Evolutionary conservation across 2,888 invertebrate species (phyloP), one percentile per base, ranked within the genome.

Genomic region (Gymnosoma rotundatum): DNA sequence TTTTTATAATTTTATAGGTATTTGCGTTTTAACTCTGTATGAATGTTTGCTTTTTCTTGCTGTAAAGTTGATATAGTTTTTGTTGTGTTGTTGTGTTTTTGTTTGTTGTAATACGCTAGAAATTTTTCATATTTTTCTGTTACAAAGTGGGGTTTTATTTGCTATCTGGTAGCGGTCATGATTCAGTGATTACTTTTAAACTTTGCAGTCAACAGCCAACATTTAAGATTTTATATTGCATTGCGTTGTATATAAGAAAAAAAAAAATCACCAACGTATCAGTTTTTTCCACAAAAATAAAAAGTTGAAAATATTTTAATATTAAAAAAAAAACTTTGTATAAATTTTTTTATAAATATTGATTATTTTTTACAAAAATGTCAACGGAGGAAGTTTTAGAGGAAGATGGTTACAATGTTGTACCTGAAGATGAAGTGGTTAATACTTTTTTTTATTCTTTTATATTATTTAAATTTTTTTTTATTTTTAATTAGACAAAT

Each of bases 131-230:
- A 50, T 63, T 78, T 75, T 45, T 63, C 54, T 63, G 75, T 83
- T 56, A 5, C 66, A 69, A 61, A 76, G 81, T 81, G 74, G 78
- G 83, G 78, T 69, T 83, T 85, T 78, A 52, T 70, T 50, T 32
- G 32, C 75, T 82, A 70, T 75, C 58, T 85, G 63, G 42, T 60
- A 42, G 73, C 74, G 69, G 85, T 78, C 70, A 83, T 86, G 83
- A 84, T 83, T 86, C 85, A 83, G 83, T 85, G 74, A 80, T 72
- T 78, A 78, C 78, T 86, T 81, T 80, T 75, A 83, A 80, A 78
- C 80, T 36, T 70, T 78, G 63, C 80, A 76, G 64, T 72, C 82
- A 63, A 63, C 80, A 76, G 64, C 67, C 82, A 63, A 56, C 74
- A 66, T 60, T 70, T 45, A 61, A 67, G 10, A 38, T 82, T 67